Evolutionary conservation across 1,140 invertebrate genomes (phyloP).

Genomic region (Phthorimaea operculella): DNA sequence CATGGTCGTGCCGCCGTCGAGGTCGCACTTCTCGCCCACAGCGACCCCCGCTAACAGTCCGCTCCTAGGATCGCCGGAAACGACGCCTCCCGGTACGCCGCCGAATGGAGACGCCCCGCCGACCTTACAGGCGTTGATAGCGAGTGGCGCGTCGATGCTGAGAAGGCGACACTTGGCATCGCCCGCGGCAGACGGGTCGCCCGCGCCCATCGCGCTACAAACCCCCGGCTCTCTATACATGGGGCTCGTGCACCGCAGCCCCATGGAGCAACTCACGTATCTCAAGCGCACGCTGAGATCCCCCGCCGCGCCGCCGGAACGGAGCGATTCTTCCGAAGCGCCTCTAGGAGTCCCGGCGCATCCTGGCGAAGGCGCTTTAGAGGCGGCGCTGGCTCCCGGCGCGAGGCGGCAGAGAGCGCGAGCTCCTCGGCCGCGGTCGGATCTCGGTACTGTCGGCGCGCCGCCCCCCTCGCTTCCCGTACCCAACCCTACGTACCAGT

Average conservation of each 20-base stretch:
- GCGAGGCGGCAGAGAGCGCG: conserved; percentile 54
- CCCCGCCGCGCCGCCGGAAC: conserved; percentile 43
- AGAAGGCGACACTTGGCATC: conserved; percentile 68
- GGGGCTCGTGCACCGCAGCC: conserved; percentile 71
- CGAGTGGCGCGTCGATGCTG: conserved; percentile 80
- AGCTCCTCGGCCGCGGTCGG: conserved; percentile 53
- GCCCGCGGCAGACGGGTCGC: conserved; percentile 60
- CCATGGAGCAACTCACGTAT: conserved; percentile 80
- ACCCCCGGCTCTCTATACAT: conserved; percentile 70
- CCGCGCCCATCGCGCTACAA: conserved; percentile 70
- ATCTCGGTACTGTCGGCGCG: conserved; percentile 64
- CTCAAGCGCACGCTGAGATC: conserved; percentile 70
- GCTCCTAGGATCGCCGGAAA: conserved; percentile 68
- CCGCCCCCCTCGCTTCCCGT: conserved; percentile 58
- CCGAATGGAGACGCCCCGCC: conserved; percentile 76
- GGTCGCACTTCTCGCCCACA: conserved; percentile 58
- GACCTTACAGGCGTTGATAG: conserved; percentile 73
- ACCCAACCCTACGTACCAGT: conserved; percentile 51
- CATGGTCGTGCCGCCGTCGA: conserved; percentile 71
- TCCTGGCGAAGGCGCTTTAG: conserved; percentile 68
- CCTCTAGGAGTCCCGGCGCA: conserved; percentile 66
- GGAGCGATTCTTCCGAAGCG: conserved; percentile 39
- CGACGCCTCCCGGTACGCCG: conserved; percentile 84
- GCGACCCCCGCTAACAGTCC: conserved; percentile 69
- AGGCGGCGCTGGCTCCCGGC: conserved; percentile 34